Evolutionary conservation across 2,797 vertebrate genomes (phyloP).

Genomic region (Siniperca undulata): DNA sequence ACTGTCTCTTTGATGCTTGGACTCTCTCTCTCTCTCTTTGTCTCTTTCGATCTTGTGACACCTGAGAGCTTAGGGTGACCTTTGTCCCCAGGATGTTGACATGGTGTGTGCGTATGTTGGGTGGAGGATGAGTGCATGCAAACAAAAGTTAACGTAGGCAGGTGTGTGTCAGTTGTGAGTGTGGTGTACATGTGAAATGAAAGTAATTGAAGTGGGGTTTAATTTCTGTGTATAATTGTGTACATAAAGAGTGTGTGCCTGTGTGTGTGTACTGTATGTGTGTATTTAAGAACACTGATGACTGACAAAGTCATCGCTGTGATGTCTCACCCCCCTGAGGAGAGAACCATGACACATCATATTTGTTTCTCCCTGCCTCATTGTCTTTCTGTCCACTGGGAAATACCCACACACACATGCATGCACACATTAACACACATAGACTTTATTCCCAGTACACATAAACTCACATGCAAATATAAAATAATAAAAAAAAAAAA

Average conservation of each 20-base stretch:
- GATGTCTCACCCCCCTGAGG: slow-evolving; percentile 33
- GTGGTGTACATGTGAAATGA: background rate
- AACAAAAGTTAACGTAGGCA: background rate
- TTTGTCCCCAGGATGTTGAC: slow-evolving; percentile 14
- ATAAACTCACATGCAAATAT: background rate
- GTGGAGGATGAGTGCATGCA: background rate
- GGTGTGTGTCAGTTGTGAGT: slow-evolving; percentile 15
- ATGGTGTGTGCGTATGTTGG: background rate
- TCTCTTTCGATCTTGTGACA: slow-evolving; percentile 27
- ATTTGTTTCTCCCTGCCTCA: slow-evolving; percentile 41
- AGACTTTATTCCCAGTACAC: background rate
- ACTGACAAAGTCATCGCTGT: slow-evolving; percentile 24
- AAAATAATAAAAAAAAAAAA: background rate
- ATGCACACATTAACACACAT: slow-evolving; percentile 10
- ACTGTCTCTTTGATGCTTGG: slow-evolving; percentile 1
- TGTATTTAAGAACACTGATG: slow-evolving; percentile 19
- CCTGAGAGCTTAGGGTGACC: slow-evolving; percentile 44
- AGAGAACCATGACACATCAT: slow-evolving; percentile 33
- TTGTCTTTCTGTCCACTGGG: slow-evolving; percentile 45
- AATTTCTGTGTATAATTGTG: background rate
- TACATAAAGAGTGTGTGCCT: background rate
- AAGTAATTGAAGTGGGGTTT: background rate
- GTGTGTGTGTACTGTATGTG: background rate
- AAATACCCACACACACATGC: slow-evolving; percentile 22
- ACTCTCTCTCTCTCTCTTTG: background rate